Evolutionary conservation across 2,888 invertebrate genomes (phyloP).

Genomic region (Yponomeuta plumbellus): DNA sequence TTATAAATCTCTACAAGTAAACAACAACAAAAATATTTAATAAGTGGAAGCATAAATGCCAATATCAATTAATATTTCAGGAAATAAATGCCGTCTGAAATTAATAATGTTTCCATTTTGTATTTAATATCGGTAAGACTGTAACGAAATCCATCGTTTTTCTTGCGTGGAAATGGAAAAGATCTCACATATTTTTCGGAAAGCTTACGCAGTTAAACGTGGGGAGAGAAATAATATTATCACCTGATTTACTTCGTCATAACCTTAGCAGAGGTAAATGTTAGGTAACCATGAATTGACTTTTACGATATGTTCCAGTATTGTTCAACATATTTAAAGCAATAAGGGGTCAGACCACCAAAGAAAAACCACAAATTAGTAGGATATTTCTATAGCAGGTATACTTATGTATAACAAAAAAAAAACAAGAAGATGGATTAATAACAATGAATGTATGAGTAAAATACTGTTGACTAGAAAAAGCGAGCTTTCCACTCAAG

Average conservation of each 20-base stretch:
- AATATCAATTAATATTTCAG: not conserved
- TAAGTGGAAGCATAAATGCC: not conserved
- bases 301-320: not conserved
- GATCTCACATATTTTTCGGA: too few species aligned
- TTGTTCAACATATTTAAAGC: not conserved
- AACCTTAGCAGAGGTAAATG: too few species aligned
- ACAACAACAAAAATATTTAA: not conserved
- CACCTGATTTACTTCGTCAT: too few species aligned
- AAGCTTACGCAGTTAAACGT: too few species aligned
- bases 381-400: too few species aligned
- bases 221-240: too few species aligned
- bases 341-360: not conserved
- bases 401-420: not conserved
- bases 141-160: not conserved
- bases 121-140: not conserved
- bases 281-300: not conserved
- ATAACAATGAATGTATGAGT: not conserved
- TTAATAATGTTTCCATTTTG: not conserved
- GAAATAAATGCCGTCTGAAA: not conserved
- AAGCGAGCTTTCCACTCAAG: not conserved
- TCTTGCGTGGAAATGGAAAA: too few species aligned
- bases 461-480: slow-evolving; percentile 17
- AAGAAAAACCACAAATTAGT: not conserved
- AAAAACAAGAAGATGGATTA: not conserved
- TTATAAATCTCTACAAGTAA: not conserved